Evolutionary conservation across 37 sponge, comb jelly and placozoan species (phyloP).

Genomic region (Agelas oroides): DNA sequence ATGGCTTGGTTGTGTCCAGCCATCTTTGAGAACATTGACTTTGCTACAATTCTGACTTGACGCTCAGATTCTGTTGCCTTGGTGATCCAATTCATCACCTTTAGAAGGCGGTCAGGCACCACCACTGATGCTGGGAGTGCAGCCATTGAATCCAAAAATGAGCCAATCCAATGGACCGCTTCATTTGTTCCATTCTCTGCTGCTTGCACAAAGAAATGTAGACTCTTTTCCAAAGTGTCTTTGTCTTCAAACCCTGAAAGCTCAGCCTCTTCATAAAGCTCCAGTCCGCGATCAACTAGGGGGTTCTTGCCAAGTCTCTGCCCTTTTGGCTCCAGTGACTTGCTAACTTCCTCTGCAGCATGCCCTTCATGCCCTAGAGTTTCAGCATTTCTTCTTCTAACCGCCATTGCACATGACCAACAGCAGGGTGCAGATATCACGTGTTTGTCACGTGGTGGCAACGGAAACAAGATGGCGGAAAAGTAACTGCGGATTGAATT

Average conservation of each 20-base stretch:
- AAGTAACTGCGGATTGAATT: not conserved
- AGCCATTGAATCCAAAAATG: conserved; percentile 29
- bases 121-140: conserved; percentile 11
- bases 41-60: conserved; percentile 32
- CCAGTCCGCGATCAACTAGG: conserved; percentile 17
- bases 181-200: conserved; percentile 21
- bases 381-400: conserved; percentile 17
- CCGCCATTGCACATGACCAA: not conserved
- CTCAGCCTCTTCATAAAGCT: conserved; percentile 30
- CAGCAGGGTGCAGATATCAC: not conserved
- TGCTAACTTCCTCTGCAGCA: not conserved
- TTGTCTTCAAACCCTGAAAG: conserved; percentile 12
- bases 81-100: not conserved
- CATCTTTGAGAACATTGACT: conserved; percentile 51
- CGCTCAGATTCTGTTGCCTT: conserved; percentile 18
- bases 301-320: not conserved
- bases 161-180: conserved; percentile 24
- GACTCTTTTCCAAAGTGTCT: not conserved
- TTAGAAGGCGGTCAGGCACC: not conserved
- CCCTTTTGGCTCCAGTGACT: not conserved
- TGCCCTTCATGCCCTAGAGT: not conserved
- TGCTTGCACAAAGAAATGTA: conserved; percentile 14
- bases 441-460: conserved; percentile 12
- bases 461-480: conserved; percentile 43
- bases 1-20: conserved; percentile 17